phyloP scores from a whole-genome alignment of 1,140 invertebrate species.

The Manduca sexta region DNA sequence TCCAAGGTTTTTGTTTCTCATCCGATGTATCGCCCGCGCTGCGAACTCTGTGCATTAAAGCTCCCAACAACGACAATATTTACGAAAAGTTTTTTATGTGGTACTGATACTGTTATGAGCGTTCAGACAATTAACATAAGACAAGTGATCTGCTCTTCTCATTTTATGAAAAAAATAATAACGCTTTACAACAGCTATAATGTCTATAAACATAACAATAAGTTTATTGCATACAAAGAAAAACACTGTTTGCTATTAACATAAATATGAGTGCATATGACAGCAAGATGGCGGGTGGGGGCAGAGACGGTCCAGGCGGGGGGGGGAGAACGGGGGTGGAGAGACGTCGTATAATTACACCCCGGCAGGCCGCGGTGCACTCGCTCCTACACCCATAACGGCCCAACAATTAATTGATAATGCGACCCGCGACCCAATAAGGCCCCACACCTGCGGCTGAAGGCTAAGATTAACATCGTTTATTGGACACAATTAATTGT shows the following conservation, averaged over 20 bases:
- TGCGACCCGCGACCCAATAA: constrained; percentile 25
- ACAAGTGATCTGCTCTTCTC: neutral
- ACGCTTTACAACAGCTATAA: neutral
- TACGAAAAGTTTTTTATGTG: too few relatives aligned
- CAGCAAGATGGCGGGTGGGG: constrained; percentile 9
- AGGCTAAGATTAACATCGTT: constrained; percentile 54
- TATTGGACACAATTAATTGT: constrained; percentile 48
- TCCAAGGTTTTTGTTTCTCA: too few relatives aligned
- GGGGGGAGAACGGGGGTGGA: neutral
- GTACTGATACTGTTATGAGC: too few relatives aligned
- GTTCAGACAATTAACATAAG: too few relatives aligned
- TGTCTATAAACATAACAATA: neutral
- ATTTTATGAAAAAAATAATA: neutral
- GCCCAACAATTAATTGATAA: constrained; percentile 42
- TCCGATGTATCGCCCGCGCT: too few relatives aligned
- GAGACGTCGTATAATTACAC: constrained; percentile 1
- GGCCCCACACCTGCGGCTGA: constrained; percentile 50
- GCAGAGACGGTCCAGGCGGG: neutral
- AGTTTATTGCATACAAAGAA: neutral
- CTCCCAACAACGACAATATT: too few relatives aligned
- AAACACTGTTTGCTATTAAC: constrained; percentile 28
- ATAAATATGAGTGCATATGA: constrained; percentile 36
- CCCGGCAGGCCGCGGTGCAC: neutral
- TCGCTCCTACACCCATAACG: constrained; percentile 17
- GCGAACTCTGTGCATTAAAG: too few relatives aligned